A percentile compares a stretch with the other conserved stretches of the same genome.
phyloP scores from a whole-genome alignment of 2,113 vertebrate species.

The Oncorhynchus nerka region DNA sequence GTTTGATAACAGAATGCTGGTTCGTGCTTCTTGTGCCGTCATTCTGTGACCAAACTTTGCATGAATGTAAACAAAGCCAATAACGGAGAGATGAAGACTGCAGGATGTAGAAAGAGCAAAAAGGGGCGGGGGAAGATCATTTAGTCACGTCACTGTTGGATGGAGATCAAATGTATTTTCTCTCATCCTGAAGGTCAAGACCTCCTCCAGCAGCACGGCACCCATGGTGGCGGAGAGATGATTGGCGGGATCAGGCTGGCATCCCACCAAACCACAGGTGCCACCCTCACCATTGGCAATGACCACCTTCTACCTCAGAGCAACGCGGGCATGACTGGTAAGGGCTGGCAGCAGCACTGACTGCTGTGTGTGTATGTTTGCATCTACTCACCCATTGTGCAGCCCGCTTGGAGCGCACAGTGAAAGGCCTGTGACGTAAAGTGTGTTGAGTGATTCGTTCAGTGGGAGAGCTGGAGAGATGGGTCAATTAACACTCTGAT shows the following conservation, averaged over 20 bases:
- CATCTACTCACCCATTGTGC: neutral
- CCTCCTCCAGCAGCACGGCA: conserved; percentile 78
- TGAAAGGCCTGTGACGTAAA: too few relatives aligned
- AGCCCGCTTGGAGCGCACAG: too few relatives aligned
- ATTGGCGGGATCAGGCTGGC: conserved; percentile 77
- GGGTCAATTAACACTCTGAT: conserved; percentile 30
- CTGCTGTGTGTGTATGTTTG: neutral
- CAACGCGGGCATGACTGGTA: conserved; percentile 65
- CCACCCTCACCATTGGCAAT: conserved; percentile 79
- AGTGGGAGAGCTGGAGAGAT: conserved; percentile 5
- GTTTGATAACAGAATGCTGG: too few relatives aligned
- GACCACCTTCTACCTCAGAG: conserved; percentile 85
- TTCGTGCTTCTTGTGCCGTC: too few relatives aligned
- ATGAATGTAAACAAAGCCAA: too few relatives aligned
- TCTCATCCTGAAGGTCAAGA: conserved; percentile 76
- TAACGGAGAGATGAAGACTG: too few relatives aligned
- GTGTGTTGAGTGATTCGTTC: neutral
- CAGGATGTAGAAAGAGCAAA: too few relatives aligned
- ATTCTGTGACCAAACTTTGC: too few relatives aligned
- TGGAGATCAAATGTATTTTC: neutral
- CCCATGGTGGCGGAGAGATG: conserved; percentile 70
- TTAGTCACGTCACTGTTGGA: neutral
- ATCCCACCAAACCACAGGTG: conserved; percentile 60
- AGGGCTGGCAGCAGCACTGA: neutral
- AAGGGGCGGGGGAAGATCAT: too few relatives aligned